Evolutionary conservation across 1,140 invertebrate genomes (phyloP).

Genomic region (Brachionus sp.): DNA sequence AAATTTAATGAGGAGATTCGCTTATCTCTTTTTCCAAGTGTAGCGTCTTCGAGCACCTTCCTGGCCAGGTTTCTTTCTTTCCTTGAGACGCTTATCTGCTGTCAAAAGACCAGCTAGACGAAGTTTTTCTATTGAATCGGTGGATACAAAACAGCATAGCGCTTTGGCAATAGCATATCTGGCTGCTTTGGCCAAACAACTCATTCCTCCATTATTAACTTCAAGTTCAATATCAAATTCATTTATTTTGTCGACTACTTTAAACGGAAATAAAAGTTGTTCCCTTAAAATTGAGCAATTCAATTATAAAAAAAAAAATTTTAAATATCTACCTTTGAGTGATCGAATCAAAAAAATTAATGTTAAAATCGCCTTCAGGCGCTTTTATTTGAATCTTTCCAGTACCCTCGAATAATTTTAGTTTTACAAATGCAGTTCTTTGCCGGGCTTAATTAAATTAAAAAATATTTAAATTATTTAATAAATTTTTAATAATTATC

Average conservation of each 20-base stretch:
- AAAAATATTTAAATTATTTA: neutral
- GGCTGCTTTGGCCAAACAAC: constrained; percentile 76
- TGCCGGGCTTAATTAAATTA: neutral
- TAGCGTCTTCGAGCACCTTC: constrained; percentile 81
- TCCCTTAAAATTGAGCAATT: constrained; percentile 51
- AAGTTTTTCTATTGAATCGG: constrained; percentile 75
- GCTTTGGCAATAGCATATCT: constrained; percentile 76
- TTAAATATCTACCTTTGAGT: constrained; percentile 65
- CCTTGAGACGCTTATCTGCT: constrained; percentile 71
- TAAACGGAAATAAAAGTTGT: constrained; percentile 78
- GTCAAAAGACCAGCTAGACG: constrained; percentile 82
- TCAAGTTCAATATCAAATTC: constrained; percentile 79
- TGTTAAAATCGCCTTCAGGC: constrained; percentile 52
- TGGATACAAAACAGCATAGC: constrained; percentile 75
- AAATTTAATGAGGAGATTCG: neutral
- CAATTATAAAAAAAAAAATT: neutral
- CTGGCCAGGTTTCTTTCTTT: constrained; percentile 91
- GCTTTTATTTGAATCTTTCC: constrained; percentile 78
- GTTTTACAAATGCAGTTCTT: neutral
- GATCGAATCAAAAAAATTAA: constrained; percentile 70
- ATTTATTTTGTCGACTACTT: constrained; percentile 71
- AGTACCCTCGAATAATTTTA: constrained; percentile 65
- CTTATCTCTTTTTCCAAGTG: constrained; percentile 68
- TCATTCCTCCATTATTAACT: constrained; percentile 66
- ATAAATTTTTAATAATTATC: neutral